These are phyloP conservation scores for Trypoxylus dichotomus DNA, from an alignment of 1,140 invertebrate species.

Conservation along the genomic window DNA sequence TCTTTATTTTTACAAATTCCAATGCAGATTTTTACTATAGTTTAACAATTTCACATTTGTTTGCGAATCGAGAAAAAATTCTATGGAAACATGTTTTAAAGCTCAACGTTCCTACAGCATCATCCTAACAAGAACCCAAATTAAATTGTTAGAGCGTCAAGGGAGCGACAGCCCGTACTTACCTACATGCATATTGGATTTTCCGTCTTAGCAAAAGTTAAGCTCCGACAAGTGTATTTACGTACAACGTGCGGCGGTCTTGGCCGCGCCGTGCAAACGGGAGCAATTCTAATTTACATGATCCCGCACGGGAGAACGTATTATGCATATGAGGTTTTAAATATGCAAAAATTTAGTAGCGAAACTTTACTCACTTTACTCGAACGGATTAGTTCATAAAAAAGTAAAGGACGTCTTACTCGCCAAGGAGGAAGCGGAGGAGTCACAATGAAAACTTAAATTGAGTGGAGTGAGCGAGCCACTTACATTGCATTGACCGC, in stretches of 20 bases:
- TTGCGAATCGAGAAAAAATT: too few relatives aligned
- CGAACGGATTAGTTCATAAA: slow-evolving; percentile 20
- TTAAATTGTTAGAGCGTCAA: not conserved
- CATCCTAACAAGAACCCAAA: not conserved
- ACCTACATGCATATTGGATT: too few relatives aligned
- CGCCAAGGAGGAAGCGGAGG: not conserved
- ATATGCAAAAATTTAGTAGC: slow-evolving; percentile 18
- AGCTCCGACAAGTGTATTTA: not conserved
- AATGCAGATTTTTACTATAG: too few relatives aligned
- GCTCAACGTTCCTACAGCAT: not conserved
- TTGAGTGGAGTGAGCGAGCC: not conserved
- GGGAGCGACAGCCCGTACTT: not conserved
- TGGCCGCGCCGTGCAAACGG: not conserved
- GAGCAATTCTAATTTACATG: not conserved
- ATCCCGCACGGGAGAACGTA: slow-evolving; percentile 2
- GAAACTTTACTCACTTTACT: slow-evolving; percentile 9
- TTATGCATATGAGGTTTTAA: slow-evolving; percentile 22
- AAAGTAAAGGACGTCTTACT: not conserved
- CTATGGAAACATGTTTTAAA: too few relatives aligned
- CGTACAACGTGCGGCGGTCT: not conserved
- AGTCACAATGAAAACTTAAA: slow-evolving; percentile 18
- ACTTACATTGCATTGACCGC: slow-evolving; percentile 53
- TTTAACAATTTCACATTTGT: too few relatives aligned
- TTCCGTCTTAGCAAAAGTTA: not conserved
- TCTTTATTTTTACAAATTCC: too few relatives aligned